Evolutionary conservation across 2,113 vertebrate species (phyloP), one percentile per base, ranked within the genome.

Genomic region (Bos javanicus): DNA sequence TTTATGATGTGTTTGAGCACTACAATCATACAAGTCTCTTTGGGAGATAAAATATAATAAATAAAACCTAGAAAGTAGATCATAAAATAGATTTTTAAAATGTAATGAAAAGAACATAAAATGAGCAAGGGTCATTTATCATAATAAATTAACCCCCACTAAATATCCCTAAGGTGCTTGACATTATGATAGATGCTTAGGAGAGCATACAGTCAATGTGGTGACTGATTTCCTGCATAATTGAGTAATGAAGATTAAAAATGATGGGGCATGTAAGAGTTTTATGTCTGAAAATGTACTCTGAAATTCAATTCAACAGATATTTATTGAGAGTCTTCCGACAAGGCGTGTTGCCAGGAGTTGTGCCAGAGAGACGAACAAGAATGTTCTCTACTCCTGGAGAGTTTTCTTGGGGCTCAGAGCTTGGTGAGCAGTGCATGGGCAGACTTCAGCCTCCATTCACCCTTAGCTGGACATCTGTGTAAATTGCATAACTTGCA

Each of bases 11-110:
- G 12, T 80, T 30, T 95, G 71, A 95, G 25, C 2, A 81, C 26
- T 90, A 7, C 39, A 94, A 81, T 91, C 62, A 74, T 54, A 80
- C 13, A 90, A 74, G 39, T 1, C 57, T 94, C 39, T 94, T 87
- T 96, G 80, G 62, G 95, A 96, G 57, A 76, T 84, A 96, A 96
- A 87, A 92, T 80, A 84, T 12, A 97, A 89, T 96, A 82, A 94
- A 87, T 96, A 97, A 92, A 84, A 90, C 46, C 90, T 90, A 87
- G 81, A 80, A 91, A 80, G 33, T 89, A 50, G 26, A 26, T 87
- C 50, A 83, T 86, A 95, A 94, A 94, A 57, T 85, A 84, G 46
- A 81, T 91, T 81, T 80, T 50, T 36, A 56, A 87, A 92, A 94
- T 19, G 8, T 90, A 39, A 84, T 52, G 11, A 26, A 81, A 93